Evolutionary conservation across 2,888 invertebrate species (phyloP), one percentile per base, ranked within the genome.

Genomic region (Chirona hameri): DNA sequence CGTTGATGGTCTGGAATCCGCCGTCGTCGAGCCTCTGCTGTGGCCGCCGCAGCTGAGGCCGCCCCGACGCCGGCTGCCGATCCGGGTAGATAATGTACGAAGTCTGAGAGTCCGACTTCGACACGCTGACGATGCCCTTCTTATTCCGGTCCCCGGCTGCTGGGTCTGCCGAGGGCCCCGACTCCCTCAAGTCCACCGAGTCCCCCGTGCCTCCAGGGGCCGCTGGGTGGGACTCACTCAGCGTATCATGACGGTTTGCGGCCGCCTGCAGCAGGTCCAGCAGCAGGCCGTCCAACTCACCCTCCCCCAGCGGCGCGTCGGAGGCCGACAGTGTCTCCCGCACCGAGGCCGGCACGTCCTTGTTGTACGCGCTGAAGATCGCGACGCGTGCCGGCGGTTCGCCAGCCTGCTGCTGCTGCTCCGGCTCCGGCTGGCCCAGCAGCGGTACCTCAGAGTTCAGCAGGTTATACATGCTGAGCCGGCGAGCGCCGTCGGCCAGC

Each of bases 281-380:
- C 79, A 83, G 27, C 81, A 81, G 24, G 69, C 81, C 18, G 84
- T 84, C 55, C 82, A 84, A 76, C 84, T 82, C 81, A 69, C 81
- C 79, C 82, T 83, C 24, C 83, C 82, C 55, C 82, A 83, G 82
- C 81, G 84, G 81, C 83, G 80, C n/a, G 83, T 83, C 21, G 31
- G 82, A n/a, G 83, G 84, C n/a, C 76, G 48, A 48, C 80, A 84
- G 79, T 79, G 29, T 24, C 83, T 84, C 60, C 81, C 82, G n/a
- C 83, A 82, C 27, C 82, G 72, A 29, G 82, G 82, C 27, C 83
- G 83, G 52, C 83, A 83, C 52, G 83, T 72, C 55, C 80, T 79
- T 27, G 81, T 82, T 46, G 84, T 84, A 81, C 52, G 82, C 27
- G 83, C 84, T 39, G 83, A 84, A 48, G 82, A 84, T n/a, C 72